Evolutionary conservation across 2,113 vertebrate species (phyloP).

Genomic region (Cettia cetti): DNA sequence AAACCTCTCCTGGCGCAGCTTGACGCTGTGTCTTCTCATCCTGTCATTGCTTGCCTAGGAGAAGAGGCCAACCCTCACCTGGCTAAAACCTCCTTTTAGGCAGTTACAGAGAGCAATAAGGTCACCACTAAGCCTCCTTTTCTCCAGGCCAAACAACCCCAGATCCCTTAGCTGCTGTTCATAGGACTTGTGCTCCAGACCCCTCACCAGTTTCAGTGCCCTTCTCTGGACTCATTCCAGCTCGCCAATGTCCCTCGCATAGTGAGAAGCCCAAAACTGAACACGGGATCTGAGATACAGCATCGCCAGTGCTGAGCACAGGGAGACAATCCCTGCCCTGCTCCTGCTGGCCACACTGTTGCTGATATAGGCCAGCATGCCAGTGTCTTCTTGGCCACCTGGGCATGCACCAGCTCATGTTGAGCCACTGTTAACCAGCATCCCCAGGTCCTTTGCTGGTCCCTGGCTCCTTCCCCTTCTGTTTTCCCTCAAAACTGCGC

Average conservation of each 20-base stretch:
- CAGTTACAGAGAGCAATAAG: rapidly evolving
- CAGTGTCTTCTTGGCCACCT: background rate
- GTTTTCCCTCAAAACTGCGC: too few species aligned
- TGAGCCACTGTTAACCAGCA: background rate
- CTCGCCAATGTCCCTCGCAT: too few species aligned
- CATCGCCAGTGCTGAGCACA: too few species aligned
- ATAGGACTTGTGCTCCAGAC: background rate
- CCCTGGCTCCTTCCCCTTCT: background rate
- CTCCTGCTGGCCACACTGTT: background rate
- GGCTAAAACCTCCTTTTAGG: background rate
- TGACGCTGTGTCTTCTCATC: background rate
- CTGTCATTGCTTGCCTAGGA: background rate
- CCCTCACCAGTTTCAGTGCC: background rate
- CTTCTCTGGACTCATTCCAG: background rate
- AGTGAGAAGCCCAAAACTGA: background rate
- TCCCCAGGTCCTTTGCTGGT: rapidly evolving
- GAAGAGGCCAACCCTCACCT: background rate
- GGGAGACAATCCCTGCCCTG: too few species aligned
- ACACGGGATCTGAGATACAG: background rate
- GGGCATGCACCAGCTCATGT: background rate
- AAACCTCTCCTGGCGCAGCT: background rate
- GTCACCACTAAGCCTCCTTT: background rate
- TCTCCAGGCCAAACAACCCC: background rate
- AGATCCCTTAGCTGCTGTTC: background rate
- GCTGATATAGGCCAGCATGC: background rate